phyloP scores from a whole-genome alignment of 2,888 invertebrate species.

The Ectemnius lituratus region DNA sequence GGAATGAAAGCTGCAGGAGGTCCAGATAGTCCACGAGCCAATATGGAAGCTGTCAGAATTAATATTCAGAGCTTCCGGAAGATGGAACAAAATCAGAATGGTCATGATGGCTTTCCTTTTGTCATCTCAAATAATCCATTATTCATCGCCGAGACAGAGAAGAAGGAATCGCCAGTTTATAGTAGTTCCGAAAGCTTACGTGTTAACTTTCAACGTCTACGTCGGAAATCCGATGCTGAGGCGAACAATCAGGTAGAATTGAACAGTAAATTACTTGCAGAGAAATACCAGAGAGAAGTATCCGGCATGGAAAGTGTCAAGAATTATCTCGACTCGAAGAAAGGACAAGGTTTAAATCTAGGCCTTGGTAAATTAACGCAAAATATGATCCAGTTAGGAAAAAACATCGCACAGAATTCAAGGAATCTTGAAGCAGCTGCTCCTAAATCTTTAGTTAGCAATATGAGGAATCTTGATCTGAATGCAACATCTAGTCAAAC shows the following conservation, averaged over 20 bases:
- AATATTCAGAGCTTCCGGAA: conserved; percentile 69
- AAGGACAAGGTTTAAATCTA: conserved; percentile 70
- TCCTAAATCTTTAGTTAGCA: conserved; percentile 50
- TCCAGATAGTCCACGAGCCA: conserved; percentile 65
- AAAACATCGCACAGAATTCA: conserved; percentile 70
- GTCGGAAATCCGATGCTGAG: conserved; percentile 72
- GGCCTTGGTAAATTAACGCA: conserved; percentile 73
- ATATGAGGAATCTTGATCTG: conserved; percentile 61
- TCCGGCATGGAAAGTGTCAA: conserved; percentile 73
- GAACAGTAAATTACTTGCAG: conserved; percentile 68
- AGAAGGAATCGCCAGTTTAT: conserved; percentile 70
- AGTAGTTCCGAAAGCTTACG: conserved; percentile 72
- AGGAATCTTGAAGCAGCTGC: conserved; percentile 60
- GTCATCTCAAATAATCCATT: conserved; percentile 74
- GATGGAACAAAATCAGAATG: conserved; percentile 67
- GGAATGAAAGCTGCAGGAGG: conserved; percentile 58
- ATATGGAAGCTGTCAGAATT: conserved; percentile 67
- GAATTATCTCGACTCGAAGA: conserved; percentile 73
- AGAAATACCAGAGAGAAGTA: conserved; percentile 73
- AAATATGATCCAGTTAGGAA: conserved; percentile 74
- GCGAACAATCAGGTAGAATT: conserved; percentile 67
- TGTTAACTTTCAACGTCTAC: conserved; percentile 68
- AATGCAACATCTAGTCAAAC: conserved; percentile 37
- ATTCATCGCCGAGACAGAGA: conserved; percentile 70
- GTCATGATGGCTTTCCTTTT: conserved; percentile 71